Evolutionary conservation across 2,888 invertebrate genomes (phyloP), one percentile per base, ranked within the genome.

Genomic region (Polydrusus pterygomalis): DNA sequence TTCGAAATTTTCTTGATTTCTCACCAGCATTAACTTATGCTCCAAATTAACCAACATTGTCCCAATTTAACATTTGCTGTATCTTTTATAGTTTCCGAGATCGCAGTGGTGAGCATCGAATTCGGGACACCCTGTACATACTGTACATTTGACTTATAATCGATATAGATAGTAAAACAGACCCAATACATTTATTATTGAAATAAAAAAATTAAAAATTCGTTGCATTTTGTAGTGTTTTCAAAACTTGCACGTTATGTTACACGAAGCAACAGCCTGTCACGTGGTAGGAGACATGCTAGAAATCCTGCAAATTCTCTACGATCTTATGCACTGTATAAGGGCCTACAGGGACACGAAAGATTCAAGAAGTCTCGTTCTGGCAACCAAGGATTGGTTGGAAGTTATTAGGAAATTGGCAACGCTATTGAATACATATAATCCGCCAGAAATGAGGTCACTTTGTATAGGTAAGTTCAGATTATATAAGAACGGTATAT

Each of bases 261-360:
- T 97, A 86, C 96, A 97, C 83, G 97, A 97, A 87, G 97, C 97
- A 13, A 96, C 97, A 9, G 96, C 96, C 0, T 96, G 95, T 84
- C 95, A 95, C 86, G 94, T 95, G 15, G 92, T 93, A 0, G 93
- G 92, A 2, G 97, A 97, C 87, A 90, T 97, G 71, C 91, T 95
- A 43, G 96, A 97, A 82, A 91, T 97, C 56, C 90, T 97, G 77
- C 92, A 93, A 0, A 94, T 95, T 86, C 91, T 95, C 83, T 91
- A 93, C 68, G 91, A 95, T 75, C 87, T 95, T 18, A 90, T 93
- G 68, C 91, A 93, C 64, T 94, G 94, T 78, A 88, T 95, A 78
- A 91, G 94, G 85, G 89, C 92, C 77, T 90, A 92, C 70, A 89
- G 92, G 47, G 93, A 92, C 82, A 89, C 88, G 30, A 92, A 93